Base-by-base conservation (phyloP, 2,113 vertebrate genomes). In the Hydrolagus affinis region DNA sequence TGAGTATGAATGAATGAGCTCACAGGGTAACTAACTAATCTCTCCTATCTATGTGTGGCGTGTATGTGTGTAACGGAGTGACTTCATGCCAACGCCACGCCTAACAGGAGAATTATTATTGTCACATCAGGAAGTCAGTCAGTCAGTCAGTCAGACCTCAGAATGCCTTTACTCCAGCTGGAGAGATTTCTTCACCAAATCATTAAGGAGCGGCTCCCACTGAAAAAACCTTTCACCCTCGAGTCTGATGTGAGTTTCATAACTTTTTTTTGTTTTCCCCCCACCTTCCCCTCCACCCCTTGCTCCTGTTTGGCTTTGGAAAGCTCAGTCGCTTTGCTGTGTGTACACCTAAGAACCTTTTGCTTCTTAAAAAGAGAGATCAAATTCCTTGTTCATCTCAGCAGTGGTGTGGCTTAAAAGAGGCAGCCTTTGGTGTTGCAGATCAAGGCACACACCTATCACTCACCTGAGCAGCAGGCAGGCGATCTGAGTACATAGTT, bases 31-130 rank as follows among this genome's bases (percentile, higher is more conserved):
- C n/a, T n/a, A n/a, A n/a, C n/a, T n/a, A n/a, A n/a, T n/a, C n/a
- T n/a, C n/a, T n/a, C n/a, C n/a, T n/a, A n/a, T n/a, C n/a, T n/a
- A n/a, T n/a, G n/a, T n/a, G n/a, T n/a, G n/a, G n/a, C n/a, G n/a
- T n/a, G n/a, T n/a, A n/a, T 72, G 11, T 76, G 11, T 57, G 59
- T 80, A 62, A 62, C 62, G 73, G n/a, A 80, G 76, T 80, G 76
- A 80, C 59, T 21, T 73, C 44, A 76, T 17, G 59, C 11, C 25
- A n/a, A 56, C 30, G 57, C 76, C 76, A 80, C 59, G 25, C 76
- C 76, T 80, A 60, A 11, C n/a, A 3, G 2, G n/a, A 60, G 57
- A 78, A 80, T 80, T 60, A n/a, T 57, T 80, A 80, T 62, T 80
- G 57, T 80, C 76, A 23, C 12, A 15, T 57, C 59, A 64, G 76